Conservation (phyloP, 2,888 invertebrate genomes). For the Aromia moschata region DNA sequence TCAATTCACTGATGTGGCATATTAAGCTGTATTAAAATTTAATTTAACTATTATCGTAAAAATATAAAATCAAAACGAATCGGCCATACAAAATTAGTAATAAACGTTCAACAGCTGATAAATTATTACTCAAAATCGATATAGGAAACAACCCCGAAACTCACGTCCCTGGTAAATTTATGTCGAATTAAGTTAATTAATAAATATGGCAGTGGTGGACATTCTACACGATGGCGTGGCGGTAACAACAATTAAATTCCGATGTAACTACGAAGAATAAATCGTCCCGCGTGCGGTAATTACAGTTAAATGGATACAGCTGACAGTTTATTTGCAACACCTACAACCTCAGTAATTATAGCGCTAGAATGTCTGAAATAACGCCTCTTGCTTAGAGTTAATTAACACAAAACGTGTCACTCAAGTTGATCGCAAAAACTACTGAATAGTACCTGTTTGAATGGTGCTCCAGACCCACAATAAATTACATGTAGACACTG, state of each 20-base stretch:
- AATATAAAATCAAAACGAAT: no score
- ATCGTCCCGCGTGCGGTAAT: conserved; percentile 13
- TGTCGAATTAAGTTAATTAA: conserved; percentile 21
- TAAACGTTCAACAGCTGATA: not conserved
- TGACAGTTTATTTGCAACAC: conserved; percentile 13
- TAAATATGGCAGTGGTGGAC: conserved; percentile 14
- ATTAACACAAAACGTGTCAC: not conserved
- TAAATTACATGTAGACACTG: no score
- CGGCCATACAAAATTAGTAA: no score
- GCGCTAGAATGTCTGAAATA: not conserved
- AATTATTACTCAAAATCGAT: not conserved
- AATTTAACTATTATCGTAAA: no score
- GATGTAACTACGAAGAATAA: conserved; percentile 17
- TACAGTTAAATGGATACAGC: conserved; percentile 12
- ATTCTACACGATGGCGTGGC: conserved; percentile 1
- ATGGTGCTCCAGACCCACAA: no score
- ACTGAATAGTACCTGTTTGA: no score
- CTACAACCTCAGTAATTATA: conserved; percentile 13
- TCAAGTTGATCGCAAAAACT: no score
- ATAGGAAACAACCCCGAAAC: conserved; percentile 4
- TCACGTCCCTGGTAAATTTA: conserved; percentile 1
- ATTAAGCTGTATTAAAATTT: no score
- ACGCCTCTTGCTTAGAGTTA: conserved; percentile 1
- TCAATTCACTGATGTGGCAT: no score
- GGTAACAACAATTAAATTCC: conserved; percentile 20